Conservation (phyloP, 2,113 vertebrate genomes). For the Campylomormyrus numenius region DNA sequence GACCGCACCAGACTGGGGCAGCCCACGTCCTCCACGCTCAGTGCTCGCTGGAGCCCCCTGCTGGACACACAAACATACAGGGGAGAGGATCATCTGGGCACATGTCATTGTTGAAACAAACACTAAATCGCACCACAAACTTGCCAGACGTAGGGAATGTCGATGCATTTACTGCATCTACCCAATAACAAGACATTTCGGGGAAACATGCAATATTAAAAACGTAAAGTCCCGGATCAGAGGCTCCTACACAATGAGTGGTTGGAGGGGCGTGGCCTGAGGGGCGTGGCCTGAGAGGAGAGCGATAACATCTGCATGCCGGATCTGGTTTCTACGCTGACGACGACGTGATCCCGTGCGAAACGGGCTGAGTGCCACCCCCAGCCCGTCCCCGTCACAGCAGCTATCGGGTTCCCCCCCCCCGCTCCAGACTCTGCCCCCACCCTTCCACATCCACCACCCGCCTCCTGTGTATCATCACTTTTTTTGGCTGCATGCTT, state of each 20-base stretch:
- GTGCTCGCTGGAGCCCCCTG: constrained; percentile 52
- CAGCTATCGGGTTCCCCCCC: background rate
- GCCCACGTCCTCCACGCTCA: constrained; percentile 72
- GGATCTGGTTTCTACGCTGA: background rate
- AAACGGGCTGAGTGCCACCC: background rate
- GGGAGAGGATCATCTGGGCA: background rate
- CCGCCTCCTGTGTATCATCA: background rate
- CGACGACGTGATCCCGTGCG: background rate
- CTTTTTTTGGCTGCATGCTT: background rate
- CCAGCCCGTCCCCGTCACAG: background rate
- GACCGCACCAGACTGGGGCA: constrained; percentile 57
- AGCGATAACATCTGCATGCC: background rate
- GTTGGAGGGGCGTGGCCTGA: background rate
- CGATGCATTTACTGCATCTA: background rate
- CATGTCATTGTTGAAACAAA: background rate
- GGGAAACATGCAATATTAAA: background rate
- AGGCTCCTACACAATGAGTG: background rate
- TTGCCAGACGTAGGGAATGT: background rate
- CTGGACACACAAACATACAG: constrained; percentile 6
- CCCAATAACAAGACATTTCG: background rate
- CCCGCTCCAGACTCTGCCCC: background rate
- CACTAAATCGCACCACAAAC: background rate
- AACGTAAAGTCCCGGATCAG: background rate
- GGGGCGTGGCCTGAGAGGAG: background rate
- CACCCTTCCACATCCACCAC: background rate